Percentiles rank a stretch among this genome's conserved stretches.
Evolutionary conservation across 2,797 vertebrate species (phyloP).

Genomic region (Manis crassicaudata): DNA sequence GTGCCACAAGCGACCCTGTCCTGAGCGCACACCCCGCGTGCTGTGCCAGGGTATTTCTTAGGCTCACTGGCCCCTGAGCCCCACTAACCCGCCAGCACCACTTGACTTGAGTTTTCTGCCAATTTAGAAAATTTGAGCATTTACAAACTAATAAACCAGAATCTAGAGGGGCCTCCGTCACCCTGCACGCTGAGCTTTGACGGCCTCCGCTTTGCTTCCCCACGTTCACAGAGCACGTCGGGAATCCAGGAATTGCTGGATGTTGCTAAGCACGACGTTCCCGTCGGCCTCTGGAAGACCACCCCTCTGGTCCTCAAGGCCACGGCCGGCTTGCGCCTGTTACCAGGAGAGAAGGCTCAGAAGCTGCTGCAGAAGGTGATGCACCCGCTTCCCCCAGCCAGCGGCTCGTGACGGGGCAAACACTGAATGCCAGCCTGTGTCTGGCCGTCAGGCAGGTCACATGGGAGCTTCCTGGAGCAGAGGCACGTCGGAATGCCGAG

Average conservation of each 20-base stretch:
- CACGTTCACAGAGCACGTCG: conserved; percentile 86
- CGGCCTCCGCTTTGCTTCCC: neutral
- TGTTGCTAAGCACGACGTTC: conserved; percentile 90
- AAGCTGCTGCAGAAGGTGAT: conserved; percentile 91
- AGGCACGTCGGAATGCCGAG: neutral
- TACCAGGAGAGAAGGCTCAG: conserved; percentile 93
- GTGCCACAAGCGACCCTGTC: too few relatives aligned
- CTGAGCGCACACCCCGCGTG: too few relatives aligned
- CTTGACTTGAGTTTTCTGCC: neutral
- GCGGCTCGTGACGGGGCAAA: neutral
- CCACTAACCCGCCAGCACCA: neutral
- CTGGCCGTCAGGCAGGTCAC: too few relatives aligned
- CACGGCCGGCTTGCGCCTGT: conserved; percentile 94
- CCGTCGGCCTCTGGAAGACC: conserved; percentile 87
- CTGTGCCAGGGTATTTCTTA: neutral
- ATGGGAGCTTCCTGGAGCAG: neutral
- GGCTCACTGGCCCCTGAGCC: neutral
- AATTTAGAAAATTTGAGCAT: neutral
- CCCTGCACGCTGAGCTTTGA: neutral
- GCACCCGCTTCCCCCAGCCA: neutral
- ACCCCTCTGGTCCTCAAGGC: conserved; percentile 95
- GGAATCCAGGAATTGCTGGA: conserved; percentile 91
- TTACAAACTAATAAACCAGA: neutral
- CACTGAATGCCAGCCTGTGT: too few relatives aligned
- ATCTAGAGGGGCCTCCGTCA: neutral